A percentile compares a stretch with the other conserved stretches of the same genome.
Evolutionary conservation across 2,888 invertebrate species (phyloP).

Genomic region (Schizotus pectinicornis): DNA sequence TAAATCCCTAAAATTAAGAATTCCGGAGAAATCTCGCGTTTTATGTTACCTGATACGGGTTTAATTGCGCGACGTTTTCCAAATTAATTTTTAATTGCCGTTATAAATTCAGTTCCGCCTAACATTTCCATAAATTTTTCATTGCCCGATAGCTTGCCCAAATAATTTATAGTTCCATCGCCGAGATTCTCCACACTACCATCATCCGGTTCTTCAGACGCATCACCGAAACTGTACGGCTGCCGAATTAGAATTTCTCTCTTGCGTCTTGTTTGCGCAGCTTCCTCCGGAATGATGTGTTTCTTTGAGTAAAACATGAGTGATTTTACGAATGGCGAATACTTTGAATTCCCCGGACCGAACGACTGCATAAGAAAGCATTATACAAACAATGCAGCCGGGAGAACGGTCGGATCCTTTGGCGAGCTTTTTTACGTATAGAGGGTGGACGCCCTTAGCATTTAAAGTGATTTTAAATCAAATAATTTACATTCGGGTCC

Average conservation of each 20-base stretch:
- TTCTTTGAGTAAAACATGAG: constrained; percentile 38
- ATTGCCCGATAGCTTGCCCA: too few species aligned
- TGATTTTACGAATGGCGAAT: constrained; percentile 40
- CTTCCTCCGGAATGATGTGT: constrained; percentile 34
- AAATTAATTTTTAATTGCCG: too few species aligned
- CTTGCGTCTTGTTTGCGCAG: constrained; percentile 1
- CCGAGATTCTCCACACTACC: too few species aligned
- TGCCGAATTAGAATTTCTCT: too few species aligned
- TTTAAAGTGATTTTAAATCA: constrained; percentile 55
- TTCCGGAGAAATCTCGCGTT: too few species aligned
- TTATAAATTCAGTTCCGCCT: too few species aligned
- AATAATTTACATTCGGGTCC: constrained; percentile 49
- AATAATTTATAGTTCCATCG: too few species aligned
- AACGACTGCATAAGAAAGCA: constrained; percentile 55
- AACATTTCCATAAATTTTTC: too few species aligned
- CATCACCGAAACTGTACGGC: background rate
- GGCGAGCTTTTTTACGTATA: constrained; percentile 25
- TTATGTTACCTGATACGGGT: too few species aligned
- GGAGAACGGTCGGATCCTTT: constrained; percentile 40
- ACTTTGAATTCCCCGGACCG: constrained; percentile 43
- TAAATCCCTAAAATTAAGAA: too few species aligned
- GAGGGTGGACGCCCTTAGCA: constrained; percentile 51
- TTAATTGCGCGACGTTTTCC: too few species aligned
- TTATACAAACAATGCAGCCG: constrained; percentile 55
- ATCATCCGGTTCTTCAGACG: too few species aligned